Base-by-base conservation (phyloP, 2,113 vertebrate genomes). In the Lipophrys pholis region DNA sequence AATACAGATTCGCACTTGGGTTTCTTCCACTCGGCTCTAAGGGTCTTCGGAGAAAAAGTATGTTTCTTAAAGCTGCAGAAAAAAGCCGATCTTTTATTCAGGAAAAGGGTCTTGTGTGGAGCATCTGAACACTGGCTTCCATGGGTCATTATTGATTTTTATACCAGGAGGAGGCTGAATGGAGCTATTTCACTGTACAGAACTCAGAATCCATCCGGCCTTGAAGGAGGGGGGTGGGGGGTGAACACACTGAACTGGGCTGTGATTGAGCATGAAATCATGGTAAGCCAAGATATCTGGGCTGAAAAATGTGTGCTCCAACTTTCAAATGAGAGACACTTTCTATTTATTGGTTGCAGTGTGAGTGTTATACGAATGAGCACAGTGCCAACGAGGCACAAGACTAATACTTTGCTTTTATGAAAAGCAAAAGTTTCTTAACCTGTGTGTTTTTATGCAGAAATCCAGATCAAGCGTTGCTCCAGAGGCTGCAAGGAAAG, bases 81-180 rank as follows among this genome's bases (percentile, higher is more conserved):
- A 58, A 60, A 69, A 53, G 8, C 50, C 5, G 17, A 4, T 35
- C 48, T 52, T 53, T 67, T 81, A 76, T 76, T 54, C 62, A 75
- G 50, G 38, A 56, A 74, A 69, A 21, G 7, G 21, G 39, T 71
- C 78, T 76, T 73, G 40, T 55, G 60, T 55, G 46, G 55, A 65
- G 68, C 38, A 63, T 30, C 45, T 80, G 75, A 85, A 71, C 73
- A 59, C 53, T 75, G 51, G 38, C 55, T 57, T 68, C 53, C 45
- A 17, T 40, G 38, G 70, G 57, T 80, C 67, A 85, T 84, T 85
- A 72, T 62, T 58, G 60, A 60, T 57, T 40, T 84, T 74, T 72
- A 58, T 46, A 62, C 36, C 8, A 6, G 69, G 52, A 35, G 46
- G 12, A 65, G 56, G 54, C 63, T 82, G 68, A 83, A 82, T 80